Evolutionary conservation across 2,797 vertebrate genomes (phyloP).

Genomic region (Balearica regulorum): DNA sequence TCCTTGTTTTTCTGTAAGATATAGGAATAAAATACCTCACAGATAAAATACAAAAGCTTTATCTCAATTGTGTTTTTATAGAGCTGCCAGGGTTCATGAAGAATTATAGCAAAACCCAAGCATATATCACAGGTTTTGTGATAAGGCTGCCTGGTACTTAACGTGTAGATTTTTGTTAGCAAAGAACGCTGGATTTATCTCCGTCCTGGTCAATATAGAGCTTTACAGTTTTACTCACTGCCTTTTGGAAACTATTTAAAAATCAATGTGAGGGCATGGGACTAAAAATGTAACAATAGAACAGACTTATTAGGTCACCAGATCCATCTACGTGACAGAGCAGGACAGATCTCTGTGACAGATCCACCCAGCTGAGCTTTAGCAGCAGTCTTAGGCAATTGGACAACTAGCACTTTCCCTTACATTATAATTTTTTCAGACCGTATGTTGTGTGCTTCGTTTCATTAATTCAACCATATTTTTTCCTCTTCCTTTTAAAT

Average conservation of each 20-base stretch:
- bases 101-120: background rate
- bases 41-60: background rate
- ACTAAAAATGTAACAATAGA: background rate
- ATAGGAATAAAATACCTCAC: background rate
- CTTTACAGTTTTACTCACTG: background rate
- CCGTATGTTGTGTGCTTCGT: background rate
- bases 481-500: conserved; percentile 56
- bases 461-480: conserved; percentile 42
- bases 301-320: background rate
- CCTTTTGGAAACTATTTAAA: background rate
- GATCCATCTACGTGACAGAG: background rate
- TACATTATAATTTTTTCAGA: conserved; percentile 22
- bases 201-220: background rate
- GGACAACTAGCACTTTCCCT: background rate
- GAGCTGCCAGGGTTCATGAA: background rate
- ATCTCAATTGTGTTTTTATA: background rate
- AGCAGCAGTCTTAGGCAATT: background rate
- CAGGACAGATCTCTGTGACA: background rate
- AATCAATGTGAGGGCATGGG: background rate
- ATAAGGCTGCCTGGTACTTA: background rate
- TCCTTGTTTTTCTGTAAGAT: background rate
- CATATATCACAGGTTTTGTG: background rate
- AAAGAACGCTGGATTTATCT: background rate
- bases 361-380: background rate
- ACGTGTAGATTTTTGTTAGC: background rate